These are phyloP conservation scores for Epinephelus fuscoguttatus DNA, from an alignment of 2,113 vertebrate genomes.

Conservation along the genomic window DNA sequence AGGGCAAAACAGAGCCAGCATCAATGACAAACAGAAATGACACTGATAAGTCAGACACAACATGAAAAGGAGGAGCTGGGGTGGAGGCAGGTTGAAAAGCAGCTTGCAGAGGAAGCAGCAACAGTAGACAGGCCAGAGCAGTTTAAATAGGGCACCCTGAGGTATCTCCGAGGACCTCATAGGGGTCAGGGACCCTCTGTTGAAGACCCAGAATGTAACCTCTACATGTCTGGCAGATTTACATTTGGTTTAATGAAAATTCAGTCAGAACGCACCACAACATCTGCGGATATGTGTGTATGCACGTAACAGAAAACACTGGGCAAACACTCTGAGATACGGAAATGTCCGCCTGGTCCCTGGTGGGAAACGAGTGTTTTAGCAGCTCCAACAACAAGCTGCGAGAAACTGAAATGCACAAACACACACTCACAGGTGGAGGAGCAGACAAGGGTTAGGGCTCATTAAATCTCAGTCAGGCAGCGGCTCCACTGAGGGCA, in stretches of 20 bases:
- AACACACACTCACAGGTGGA: conserved; percentile 53
- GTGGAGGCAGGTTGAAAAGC: too few species aligned
- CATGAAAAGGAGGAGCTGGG: too few species aligned
- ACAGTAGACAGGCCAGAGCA: too few species aligned
- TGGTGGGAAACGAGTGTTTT: conserved; percentile 38
- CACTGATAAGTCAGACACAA: too few species aligned
- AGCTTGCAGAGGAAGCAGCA: too few species aligned
- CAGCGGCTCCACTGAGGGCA: conserved; percentile 59
- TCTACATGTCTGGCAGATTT: not conserved
- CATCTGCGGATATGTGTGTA: not conserved
- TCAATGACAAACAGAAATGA: too few species aligned
- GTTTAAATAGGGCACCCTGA: too few species aligned
- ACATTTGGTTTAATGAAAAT: conserved; percentile 2
- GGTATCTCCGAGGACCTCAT: too few species aligned
- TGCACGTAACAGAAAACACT: conserved; percentile 17
- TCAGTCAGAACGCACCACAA: not conserved
- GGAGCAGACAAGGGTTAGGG: conserved; percentile 57
- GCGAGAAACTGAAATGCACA: conserved; percentile 50
- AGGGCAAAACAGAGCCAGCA: too few species aligned
- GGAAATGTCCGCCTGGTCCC: conserved; percentile 24
- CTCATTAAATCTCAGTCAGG: conserved; percentile 71
- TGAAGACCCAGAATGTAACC: not conserved
- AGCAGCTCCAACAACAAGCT: conserved; percentile 14
- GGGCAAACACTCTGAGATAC: conserved; percentile 14
- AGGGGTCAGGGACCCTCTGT: too few species aligned